A percentile compares a stretch with the other conserved stretches of the same genome.
Conservation (phyloP, 1,140 invertebrate genomes). For the Lordiphosa stackelbergi region DNA sequence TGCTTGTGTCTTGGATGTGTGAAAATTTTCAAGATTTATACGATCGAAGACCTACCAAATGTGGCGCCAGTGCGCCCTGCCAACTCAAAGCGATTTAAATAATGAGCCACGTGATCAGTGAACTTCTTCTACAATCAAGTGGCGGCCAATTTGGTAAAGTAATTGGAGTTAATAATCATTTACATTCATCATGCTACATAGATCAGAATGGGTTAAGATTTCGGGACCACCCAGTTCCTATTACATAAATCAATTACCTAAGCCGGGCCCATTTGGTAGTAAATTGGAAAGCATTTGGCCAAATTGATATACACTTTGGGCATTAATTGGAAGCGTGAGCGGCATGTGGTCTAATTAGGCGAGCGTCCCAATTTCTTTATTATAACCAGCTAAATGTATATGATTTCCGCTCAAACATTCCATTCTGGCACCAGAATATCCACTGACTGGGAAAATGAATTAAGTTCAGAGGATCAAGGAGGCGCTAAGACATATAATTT, state of each 20-base stretch:
- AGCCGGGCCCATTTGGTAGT: slow-evolving; percentile 3
- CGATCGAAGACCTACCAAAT: not conserved
- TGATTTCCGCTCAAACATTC: not conserved
- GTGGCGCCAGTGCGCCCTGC: slow-evolving; percentile 2
- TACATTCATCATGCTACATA: slow-evolving; percentile 8
- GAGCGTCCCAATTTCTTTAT: slow-evolving; percentile 1
- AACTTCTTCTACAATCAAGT: not conserved
- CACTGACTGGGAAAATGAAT: too few relatives aligned
- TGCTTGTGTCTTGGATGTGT: not conserved
- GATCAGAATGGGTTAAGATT: not conserved
- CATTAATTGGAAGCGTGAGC: slow-evolving; percentile 4
- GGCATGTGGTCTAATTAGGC: not conserved
- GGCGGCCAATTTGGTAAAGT: slow-evolving; percentile 6
- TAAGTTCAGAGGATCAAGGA: too few relatives aligned
- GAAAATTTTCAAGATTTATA: slow-evolving; percentile 4
- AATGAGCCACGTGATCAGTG: slow-evolving; percentile 2
- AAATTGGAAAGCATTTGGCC: slow-evolving; percentile 9
- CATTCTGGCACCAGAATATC: too few relatives aligned
- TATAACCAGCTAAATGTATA: not conserved
- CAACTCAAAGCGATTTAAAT: not conserved
- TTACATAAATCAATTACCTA: slow-evolving; percentile 8
- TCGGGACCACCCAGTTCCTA: slow-evolving; percentile 3
- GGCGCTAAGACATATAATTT: too few relatives aligned
- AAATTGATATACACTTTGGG: slow-evolving; percentile 6
- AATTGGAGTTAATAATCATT: slow-evolving; percentile 6